Percentiles rank a stretch among this genome's conserved stretches.
phyloP scores from a whole-genome alignment of 2,113 vertebrate species.

The Oreocharis arfaki region DNA sequence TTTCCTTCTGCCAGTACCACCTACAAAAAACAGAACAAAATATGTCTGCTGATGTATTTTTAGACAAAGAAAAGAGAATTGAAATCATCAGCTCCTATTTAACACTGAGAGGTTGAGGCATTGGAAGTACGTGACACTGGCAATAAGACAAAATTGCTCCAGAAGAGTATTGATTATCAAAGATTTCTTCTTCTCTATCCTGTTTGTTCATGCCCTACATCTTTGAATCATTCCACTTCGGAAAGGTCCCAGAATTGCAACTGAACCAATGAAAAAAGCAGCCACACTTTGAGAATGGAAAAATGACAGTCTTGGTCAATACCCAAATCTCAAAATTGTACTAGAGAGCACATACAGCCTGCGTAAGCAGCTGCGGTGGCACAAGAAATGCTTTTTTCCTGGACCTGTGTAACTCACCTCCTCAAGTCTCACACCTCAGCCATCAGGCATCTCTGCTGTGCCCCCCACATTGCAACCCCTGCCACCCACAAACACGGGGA shows the following conservation, averaged over 20 bases:
- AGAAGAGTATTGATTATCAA: background rate
- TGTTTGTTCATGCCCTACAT: background rate
- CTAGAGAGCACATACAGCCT: background rate
- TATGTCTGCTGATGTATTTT: background rate
- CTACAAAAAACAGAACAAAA: constrained; percentile 60
- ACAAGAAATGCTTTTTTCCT: background rate
- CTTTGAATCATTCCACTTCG: background rate
- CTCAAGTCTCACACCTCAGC: background rate
- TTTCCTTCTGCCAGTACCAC: constrained; percentile 88
- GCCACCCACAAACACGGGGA: background rate
- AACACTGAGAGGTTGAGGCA: background rate
- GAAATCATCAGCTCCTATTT: background rate
- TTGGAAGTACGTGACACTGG: background rate
- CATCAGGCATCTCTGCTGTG: background rate
- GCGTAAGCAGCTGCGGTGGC: background rate
- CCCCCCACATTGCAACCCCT: background rate
- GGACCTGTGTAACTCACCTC: background rate
- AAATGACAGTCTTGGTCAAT: background rate
- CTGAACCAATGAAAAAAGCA: background rate
- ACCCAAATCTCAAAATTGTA: background rate
- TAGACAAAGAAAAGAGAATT: background rate
- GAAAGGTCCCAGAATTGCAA: background rate
- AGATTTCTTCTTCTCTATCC: background rate
- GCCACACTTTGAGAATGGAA: background rate
- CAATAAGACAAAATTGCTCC: background rate